Base-by-base conservation (phyloP, 2,888 invertebrate genomes). In the Archips crataeganus region DNA sequence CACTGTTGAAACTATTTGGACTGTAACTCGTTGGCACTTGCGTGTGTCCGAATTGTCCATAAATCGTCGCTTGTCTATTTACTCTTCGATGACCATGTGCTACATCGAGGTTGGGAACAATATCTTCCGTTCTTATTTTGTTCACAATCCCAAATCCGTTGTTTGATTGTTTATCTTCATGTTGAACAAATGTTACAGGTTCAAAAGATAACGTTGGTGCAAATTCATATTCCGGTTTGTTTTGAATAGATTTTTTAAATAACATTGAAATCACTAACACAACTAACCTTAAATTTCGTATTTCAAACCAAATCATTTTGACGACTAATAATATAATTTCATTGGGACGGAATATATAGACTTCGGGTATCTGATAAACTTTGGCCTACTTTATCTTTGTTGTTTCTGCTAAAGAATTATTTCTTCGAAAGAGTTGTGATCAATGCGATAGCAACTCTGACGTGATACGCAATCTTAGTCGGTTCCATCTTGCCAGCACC, bases 361-460 rank as follows among this genome's bases (percentile, higher is more conserved):
- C 60, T 36, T 76, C 71, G 72, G 71, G 65, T 61, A 32, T 65
- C 45, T 49, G 82, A 85, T 87, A 83, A 79, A 81, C 86, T 84
- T 80, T 78, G 83, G 84, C 87, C 87, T 84, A 83, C 75, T 77
- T 82, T 84, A 86, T 86, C 84, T 78, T 78, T 77, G 74, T 77
- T 62, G 39, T 39, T 61, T 60, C 9, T 62, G 36, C 39, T 32
- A 23, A 39, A 32, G 36, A n/a, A 36, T 39, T 42, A 60, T 39
- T 60, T 60, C 45, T 34, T 32, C 57, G 32, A 57, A 32, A 57
- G 57, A 57, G 57, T 32, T 57, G 57, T 3, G 32, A 54, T 54
- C 23, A 9, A 54, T 15, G 5, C 2, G 15, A 57, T 57, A 57
- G 23, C 57, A 32, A 57, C 57, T 57, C 57, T 57, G 32, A 54